phyloP scores from a whole-genome alignment of 2,888 invertebrate genomes.

The Drosophila mimica region DNA sequence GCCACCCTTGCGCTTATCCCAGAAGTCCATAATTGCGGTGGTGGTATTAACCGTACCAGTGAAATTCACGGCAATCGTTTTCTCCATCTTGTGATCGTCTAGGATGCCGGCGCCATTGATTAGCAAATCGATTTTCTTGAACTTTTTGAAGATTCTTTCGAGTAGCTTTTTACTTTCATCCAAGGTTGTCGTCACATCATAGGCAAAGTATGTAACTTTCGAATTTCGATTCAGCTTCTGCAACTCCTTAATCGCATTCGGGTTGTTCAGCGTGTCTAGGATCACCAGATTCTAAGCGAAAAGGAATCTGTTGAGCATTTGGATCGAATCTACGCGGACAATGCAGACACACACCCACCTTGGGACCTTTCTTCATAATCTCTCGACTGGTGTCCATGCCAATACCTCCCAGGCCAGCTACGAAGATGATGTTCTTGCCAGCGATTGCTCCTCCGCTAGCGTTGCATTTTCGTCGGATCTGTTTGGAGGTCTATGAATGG shows the following conservation, averaged over 20 bases:
- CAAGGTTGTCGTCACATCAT: constrained; percentile 67
- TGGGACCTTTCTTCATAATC: constrained; percentile 50
- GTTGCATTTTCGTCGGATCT: background rate
- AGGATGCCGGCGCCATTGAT: constrained; percentile 75
- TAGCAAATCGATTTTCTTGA: constrained; percentile 72
- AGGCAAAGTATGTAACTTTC: constrained; percentile 61
- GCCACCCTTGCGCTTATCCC: constrained; percentile 84
- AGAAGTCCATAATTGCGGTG: constrained; percentile 82
- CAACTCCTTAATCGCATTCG: constrained; percentile 39
- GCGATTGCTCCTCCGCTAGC: background rate
- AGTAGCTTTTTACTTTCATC: constrained; percentile 67
- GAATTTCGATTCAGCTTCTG: constrained; percentile 39
- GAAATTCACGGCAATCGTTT: constrained; percentile 70
- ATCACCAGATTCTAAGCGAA: constrained; percentile 72
- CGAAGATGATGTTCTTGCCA: constrained; percentile 72
- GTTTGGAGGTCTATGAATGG: background rate
- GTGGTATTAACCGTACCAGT: constrained; percentile 74
- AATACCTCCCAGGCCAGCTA: constrained; percentile 79
- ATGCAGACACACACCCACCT: constrained; percentile 24
- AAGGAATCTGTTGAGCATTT: background rate
- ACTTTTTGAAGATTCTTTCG: constrained; percentile 53
- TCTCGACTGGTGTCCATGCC: constrained; percentile 73
- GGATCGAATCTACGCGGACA: background rate
- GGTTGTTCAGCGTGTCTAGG: constrained; percentile 64
- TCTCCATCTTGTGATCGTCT: constrained; percentile 69